Evolutionary conservation across 2,797 vertebrate species (phyloP), one percentile per base, ranked within the genome.

Genomic region (Coreius guichenoti): DNA sequence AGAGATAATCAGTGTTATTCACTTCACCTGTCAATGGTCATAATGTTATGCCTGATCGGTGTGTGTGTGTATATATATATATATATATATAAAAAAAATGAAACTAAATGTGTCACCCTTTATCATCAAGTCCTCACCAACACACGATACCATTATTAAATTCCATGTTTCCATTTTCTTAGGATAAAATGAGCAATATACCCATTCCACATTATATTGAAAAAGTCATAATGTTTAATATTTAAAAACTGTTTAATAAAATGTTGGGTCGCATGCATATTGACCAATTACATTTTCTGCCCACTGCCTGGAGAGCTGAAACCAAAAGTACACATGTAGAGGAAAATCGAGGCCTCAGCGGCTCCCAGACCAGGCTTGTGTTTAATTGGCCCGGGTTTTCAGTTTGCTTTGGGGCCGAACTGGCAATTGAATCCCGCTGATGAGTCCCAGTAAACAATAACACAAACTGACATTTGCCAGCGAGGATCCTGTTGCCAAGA

Each of bases 391-490:
- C 12, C 0, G 0, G 12, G 19, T 61, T 61, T 73, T 43, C 39
- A 39, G 51, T 73, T 82, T 72, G 36, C 69, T 61, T n/a, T 82
- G 54, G 68, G 69, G 33, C 26, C 29, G 19, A 73, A 61, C n/a
- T 33, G 54, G 47, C 9, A 73, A 82, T 74, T 47, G 17, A 72
- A 72, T 43, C 36, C 51, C 0, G 12, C n/a, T 61, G 80, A 72
- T 72, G 80, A 72, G 68, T 82, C 51, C 68, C 39, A 58, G 69
- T 74, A 47, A 82, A 85, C 88, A 90, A 91, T 74, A 89, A 92
- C 56, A 81, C 45, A 61, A 45, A n/a, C 45, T 92, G 86, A 91
- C 82, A 90, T 91, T 91, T 86, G 68, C 31, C 39, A 81, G 75
- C n/a, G 39, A 73, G 83, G 75, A 85, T 86, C 77, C 72, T 75